Evolutionary conservation across 2,797 vertebrate species (phyloP), one percentile per base, ranked within the genome.

Genomic region (Menidia menidia): DNA sequence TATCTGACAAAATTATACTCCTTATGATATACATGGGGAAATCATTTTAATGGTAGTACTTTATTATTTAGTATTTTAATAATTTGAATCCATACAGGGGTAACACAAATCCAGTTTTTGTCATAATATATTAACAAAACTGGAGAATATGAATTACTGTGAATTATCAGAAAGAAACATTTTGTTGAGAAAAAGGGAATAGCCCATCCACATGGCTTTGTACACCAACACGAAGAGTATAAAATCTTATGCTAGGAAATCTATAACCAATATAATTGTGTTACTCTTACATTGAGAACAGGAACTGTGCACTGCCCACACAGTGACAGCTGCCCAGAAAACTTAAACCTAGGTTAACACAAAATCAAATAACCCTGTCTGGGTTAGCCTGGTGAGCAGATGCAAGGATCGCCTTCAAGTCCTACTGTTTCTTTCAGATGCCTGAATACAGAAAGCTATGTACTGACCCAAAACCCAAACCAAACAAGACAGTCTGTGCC

Each of bases 371-470:
- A 80, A 69, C 57, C 59, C 59, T 84, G 72, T 78, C 80, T 84
- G 81, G 70, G 81, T 88, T 87, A 64, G 79, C 78, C 70, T 76
- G 71, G 53, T n/a, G 66, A 87, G 73, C 87, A 88, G 88, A 81
- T 88, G 90, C 80, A 83, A 45, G 86, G 82, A 90, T 89, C 78
- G 80, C 66, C 76, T 62, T 73, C 61, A 68, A 86, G 82, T 80
- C 78, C 75, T 74, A n/a, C 73, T 70, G 81, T 80, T 82, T 68
- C 68, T 61, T 67, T 74, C 77, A 47, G 76, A 82, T 8, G 68
- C 54, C 52, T 73, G 54, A 47, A 45, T 68, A 45, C 63, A 53
- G 60, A 50, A 71, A 75, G 72, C 48, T 80, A 86, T 73, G 64
- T 65, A 77, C 75, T 75, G 45, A 78, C 80, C 60, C 66, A 78